Conservation (phyloP, 53 echinoderm and acorn worm genomes). For the Holothuria leucospilota region DNA sequence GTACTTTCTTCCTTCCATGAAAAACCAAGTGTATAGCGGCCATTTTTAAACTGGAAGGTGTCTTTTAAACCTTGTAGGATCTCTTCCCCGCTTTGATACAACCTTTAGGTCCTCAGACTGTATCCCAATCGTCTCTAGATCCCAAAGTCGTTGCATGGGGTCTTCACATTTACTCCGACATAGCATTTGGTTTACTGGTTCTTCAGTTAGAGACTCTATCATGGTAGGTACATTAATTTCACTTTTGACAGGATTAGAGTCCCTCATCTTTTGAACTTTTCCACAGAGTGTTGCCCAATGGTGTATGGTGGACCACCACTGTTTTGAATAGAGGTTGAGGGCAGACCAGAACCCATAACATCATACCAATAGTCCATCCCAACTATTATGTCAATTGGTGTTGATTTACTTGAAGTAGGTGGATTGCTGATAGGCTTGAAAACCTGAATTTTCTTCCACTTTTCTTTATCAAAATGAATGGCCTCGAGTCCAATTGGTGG, state of each 20-base stretch:
- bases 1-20: background rate
- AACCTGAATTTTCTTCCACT: background rate
- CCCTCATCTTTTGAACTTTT: background rate
- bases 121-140: conserved; percentile 1
- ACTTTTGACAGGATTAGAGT: background rate
- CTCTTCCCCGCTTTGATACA: background rate
- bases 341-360: conserved; percentile 2
- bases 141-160: background rate
- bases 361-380: conserved; percentile 2
- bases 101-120: background rate
- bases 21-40: background rate
- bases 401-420: too few species aligned
- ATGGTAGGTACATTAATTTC: background rate
- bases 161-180: conserved; percentile 4
- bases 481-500: background rate
- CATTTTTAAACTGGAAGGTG: background rate
- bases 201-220: background rate
- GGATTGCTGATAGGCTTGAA: too few species aligned
- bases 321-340: background rate
- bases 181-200: conserved; percentile 17
- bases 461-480: background rate
- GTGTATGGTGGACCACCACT: conserved; percentile 2
- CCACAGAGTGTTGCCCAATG: background rate
- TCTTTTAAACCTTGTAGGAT: background rate
- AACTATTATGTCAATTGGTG: conserved; percentile 1